Conservation (phyloP, 2,113 vertebrate species). For the Chlamydotis undulata region DNA sequence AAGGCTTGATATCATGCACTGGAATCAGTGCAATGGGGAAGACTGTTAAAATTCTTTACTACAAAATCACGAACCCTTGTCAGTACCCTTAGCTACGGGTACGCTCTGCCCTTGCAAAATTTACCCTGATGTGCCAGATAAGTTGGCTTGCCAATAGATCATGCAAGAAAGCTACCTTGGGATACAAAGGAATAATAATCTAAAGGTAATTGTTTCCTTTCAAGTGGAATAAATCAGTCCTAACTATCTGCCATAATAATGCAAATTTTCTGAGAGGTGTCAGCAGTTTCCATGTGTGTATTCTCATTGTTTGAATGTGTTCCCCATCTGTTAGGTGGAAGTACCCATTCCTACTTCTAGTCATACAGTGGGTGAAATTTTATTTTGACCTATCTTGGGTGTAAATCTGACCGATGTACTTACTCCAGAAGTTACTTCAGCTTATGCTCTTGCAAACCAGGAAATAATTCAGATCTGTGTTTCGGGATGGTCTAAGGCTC, state of each 20-base stretch:
- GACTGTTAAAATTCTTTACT: slow-evolving; percentile 22
- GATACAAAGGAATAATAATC: slow-evolving; percentile 30
- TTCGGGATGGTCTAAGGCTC: neutral
- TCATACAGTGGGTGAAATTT: neutral
- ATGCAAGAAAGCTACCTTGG: neutral
- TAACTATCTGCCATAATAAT: neutral
- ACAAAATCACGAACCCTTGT: neutral
- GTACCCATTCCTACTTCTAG: neutral
- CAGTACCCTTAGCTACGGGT: neutral
- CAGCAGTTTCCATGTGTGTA: neutral
- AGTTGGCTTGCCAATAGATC: neutral
- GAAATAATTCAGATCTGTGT: neutral
- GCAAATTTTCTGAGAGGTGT: neutral
- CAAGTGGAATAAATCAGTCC: slow-evolving; percentile 37
- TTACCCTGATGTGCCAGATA: neutral
- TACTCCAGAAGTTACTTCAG: neutral
- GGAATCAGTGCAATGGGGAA: neutral
- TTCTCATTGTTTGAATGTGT: neutral
- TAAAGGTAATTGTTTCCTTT: slow-evolving; percentile 40
- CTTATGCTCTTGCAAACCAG: accelerated
- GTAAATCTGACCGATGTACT: neutral
- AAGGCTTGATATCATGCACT: neutral
- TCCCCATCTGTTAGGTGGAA: neutral
- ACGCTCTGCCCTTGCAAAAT: slow-evolving; percentile 33
- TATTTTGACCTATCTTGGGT: neutral